These are phyloP conservation scores for Thripadectes ignobilis DNA, from an alignment of 2,797 vertebrate species.

Conservation along the genomic window DNA sequence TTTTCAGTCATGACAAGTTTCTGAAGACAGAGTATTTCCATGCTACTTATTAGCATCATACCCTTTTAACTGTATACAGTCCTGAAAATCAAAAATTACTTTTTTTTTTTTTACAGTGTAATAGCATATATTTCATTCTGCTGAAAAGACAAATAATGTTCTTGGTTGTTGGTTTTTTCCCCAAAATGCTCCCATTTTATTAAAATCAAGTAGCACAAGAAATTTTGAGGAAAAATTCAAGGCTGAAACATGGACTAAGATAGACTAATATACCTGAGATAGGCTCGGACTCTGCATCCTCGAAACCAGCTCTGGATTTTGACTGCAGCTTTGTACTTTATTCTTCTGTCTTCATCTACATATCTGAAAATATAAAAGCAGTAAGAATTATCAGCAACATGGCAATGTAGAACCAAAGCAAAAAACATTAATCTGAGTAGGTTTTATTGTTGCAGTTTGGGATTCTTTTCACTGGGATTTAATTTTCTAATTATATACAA, in stretches of 20 bases:
- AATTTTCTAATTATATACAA: background rate
- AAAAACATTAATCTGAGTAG: background rate
- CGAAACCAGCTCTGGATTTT: constrained; percentile 91
- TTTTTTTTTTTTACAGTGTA: background rate
- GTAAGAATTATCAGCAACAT: background rate
- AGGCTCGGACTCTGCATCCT: constrained; percentile 82
- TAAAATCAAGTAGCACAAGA: background rate
- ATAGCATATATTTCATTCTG: background rate
- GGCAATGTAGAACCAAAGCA: background rate
- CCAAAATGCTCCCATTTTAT: background rate
- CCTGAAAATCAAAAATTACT: background rate
- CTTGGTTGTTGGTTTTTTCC: background rate
- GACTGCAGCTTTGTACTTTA: constrained; percentile 79
- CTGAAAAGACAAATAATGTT: background rate
- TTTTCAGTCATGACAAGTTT: background rate
- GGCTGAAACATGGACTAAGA: background rate
- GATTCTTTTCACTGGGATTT: background rate
- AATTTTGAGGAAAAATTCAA: background rate
- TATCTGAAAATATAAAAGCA: constrained; percentile 72
- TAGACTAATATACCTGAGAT: constrained; percentile 80
- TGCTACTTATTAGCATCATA: background rate
- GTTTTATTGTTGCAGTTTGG: background rate
- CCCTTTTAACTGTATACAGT: background rate
- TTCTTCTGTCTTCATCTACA: constrained; percentile 78
- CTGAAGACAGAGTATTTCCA: background rate